Base-by-base conservation (phyloP, 1,140 invertebrate species). In the Ceratosolen solmsi region DNA sequence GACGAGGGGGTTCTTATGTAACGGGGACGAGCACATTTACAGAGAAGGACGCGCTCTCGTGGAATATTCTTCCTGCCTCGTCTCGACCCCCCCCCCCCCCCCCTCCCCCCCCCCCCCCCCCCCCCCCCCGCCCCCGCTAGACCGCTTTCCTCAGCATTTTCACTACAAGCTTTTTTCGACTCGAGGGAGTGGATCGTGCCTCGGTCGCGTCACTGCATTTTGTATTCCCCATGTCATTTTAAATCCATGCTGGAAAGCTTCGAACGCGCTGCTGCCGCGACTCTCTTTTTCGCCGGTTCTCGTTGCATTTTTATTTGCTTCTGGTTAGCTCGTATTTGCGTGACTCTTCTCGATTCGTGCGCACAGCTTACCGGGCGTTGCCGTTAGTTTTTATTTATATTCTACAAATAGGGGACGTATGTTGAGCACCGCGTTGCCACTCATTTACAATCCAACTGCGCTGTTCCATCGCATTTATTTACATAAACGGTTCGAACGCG, bases 141-240 rank as follows among this genome's bases (percentile, higher is more conserved):
- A n/a, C n/a, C n/a, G n/a, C n/a, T n/a, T n/a, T n/a, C n/a, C n/a
- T n/a, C n/a, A n/a, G n/a, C n/a, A n/a, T n/a, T n/a, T n/a, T n/a
- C 5, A 11, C 15, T 20, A 3, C 41, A 27, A 17, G 17, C 70
- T 15, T 51, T 46, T 71, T 72, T 20, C 38, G 11, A 27, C 41
- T 72, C 70, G 38, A 70, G 68, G 38, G 36, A 41, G 38, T 22
- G 25, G n/a, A 72, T 72, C 70, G 70, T 30, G 70, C 2, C 70
- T 27, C 70, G 38, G 25, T 68, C 17, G 63, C 22, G 8, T 49
- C 63, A n/a, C 7, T 49, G 70, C 70, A 72, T 49, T 72, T 51
- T 51, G 25, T 72, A 72, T 72, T 51, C 41, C 65, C 22, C 20
- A n/a, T 49, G 70, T 72, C 70, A 49, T 72, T 20, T 72, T 72